Conservation (phyloP, 2,113 vertebrate species). For the Laticauda colubrina region DNA sequence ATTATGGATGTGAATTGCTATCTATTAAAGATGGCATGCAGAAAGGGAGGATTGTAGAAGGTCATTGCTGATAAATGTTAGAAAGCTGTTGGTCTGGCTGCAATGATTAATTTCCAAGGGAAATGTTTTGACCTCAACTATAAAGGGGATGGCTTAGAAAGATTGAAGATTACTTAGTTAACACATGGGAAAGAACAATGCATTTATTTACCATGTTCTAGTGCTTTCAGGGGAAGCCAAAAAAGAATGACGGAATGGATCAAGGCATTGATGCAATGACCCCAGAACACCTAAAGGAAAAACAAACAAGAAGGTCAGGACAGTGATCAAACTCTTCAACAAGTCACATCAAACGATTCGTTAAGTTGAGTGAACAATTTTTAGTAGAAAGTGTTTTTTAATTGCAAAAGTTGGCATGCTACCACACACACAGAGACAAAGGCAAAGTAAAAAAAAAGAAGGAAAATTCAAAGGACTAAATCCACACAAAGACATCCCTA, state of each 20-base stretch:
- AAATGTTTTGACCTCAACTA: conserved; percentile 42
- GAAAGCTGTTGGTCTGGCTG: conserved; percentile 34
- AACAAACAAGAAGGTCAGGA: conserved; percentile 67
- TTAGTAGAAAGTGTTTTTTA: background rate
- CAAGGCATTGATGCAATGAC: conserved; percentile 98
- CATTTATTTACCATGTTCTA: conserved; percentile 88
- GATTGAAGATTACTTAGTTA: conserved; percentile 37
- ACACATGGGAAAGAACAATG: conserved; percentile 53
- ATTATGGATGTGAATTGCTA: conserved; percentile 21
- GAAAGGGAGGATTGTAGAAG: conserved; percentile 42
- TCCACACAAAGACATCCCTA: background rate
- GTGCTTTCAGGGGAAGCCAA: conserved; percentile 96
- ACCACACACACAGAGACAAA: background rate
- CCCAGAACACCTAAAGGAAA: conserved; percentile 94
- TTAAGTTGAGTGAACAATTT: conserved; percentile 27
- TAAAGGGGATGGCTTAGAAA: conserved; percentile 31
- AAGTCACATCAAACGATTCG: conserved; percentile 55
- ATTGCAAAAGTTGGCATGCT: background rate
- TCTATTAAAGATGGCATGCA: conserved; percentile 36
- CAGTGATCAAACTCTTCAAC: conserved; percentile 66
- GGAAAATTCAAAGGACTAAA: background rate
- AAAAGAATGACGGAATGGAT: conserved; percentile 99
- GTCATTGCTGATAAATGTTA: conserved; percentile 27
- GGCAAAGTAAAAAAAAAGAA: background rate
- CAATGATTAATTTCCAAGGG: conserved; percentile 41